These are phyloP conservation scores for Clitarchus hookeri DNA, from an alignment of 2,888 invertebrate genomes.

Conservation along the genomic window DNA sequence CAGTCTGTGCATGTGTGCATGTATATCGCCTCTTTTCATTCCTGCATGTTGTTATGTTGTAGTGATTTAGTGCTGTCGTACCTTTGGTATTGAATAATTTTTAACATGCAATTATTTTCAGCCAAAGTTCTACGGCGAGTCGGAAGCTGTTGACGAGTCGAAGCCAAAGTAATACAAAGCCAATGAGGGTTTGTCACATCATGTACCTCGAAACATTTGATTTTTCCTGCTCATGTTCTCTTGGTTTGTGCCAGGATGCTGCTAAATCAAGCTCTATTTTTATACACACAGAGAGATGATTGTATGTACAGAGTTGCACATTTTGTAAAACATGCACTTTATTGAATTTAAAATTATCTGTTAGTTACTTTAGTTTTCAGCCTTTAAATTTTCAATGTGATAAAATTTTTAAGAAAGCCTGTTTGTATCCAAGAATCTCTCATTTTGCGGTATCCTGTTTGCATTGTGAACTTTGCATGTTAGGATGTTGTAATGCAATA, in stretches of 20 bases:
- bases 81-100: not conserved
- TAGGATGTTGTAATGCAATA: not conserved
- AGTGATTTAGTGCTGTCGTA: no score
- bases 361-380: not conserved
- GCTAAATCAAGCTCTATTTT: conserved; percentile 5
- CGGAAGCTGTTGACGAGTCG: conserved; percentile 36
- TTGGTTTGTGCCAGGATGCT: not conserved
- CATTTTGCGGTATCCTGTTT: not conserved
- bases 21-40: no score
- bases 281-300: not conserved
- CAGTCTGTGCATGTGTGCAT: no score
- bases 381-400: not conserved
- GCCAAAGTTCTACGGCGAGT: conserved; percentile 65
- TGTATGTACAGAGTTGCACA: conserved; percentile 1
- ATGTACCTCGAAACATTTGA: not conserved
- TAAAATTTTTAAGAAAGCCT: not conserved
- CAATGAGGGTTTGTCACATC: not conserved
- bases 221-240: not conserved
- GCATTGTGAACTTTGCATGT: not conserved
- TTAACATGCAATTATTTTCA: conserved; percentile 51
- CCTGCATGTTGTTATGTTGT: no score
- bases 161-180: conserved; percentile 24
- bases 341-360: not conserved
- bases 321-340: not conserved
- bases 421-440: not conserved